A percentile compares a stretch with the other conserved stretches of the same genome.
Evolutionary conservation across 1,140 invertebrate genomes (phyloP).

Genomic region (Hyles euphorbiae): DNA sequence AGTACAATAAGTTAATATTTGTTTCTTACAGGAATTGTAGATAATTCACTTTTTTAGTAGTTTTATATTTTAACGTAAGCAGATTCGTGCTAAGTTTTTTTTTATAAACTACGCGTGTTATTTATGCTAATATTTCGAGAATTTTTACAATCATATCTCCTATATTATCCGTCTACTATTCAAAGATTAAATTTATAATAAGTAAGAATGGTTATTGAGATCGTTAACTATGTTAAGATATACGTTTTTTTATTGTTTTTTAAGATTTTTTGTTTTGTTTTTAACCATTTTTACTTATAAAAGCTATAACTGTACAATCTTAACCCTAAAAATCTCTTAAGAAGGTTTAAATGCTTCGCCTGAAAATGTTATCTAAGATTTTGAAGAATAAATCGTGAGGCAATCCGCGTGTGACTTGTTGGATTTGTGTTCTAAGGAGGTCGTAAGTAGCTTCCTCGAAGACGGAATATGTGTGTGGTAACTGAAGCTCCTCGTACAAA

Average conservation of each 20-base stretch:
- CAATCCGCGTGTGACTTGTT: constrained; percentile 88
- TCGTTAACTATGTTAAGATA: constrained; percentile 1
- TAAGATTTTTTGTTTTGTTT: background rate
- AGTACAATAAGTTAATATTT: too few relatives aligned
- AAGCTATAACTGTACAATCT: constrained; percentile 11
- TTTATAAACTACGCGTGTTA: too few relatives aligned
- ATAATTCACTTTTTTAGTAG: too few relatives aligned
- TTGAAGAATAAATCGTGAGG: constrained; percentile 89
- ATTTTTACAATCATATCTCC: background rate
- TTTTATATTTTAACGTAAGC: too few relatives aligned
- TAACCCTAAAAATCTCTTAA: constrained; percentile 5
- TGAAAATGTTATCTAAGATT: constrained; percentile 88
- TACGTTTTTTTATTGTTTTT: too few relatives aligned
- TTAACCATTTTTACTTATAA: background rate
- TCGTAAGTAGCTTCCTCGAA: constrained; percentile 93
- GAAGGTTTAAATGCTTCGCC: constrained; percentile 68
- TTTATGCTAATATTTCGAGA: constrained; percentile 3
- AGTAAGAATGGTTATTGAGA: background rate
- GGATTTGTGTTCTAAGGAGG: constrained; percentile 88
- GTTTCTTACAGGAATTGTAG: too few relatives aligned
- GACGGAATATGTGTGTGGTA: constrained; percentile 85
- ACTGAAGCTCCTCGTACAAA: constrained; percentile 87
- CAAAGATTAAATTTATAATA: too few relatives aligned
- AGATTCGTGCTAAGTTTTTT: too few relatives aligned
- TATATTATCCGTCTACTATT: too few relatives aligned